Base-by-base conservation (phyloP, 2,797 vertebrate species). In the Benthosema pterotum region DNA sequence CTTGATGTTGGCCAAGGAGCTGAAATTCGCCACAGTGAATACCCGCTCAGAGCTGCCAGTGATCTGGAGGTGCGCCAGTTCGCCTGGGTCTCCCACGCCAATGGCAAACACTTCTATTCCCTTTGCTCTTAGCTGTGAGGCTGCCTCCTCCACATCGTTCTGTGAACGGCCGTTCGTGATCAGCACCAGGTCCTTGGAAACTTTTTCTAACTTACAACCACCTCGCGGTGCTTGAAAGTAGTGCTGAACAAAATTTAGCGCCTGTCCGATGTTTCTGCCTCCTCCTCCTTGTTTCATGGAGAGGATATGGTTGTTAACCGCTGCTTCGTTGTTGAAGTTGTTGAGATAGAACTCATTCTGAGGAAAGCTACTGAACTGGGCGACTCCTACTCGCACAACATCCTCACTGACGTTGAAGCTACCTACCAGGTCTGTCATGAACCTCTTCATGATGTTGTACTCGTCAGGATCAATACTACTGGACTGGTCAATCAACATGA, bases 401-500 rank as follows among this genome's bases (percentile, higher is more conserved):
- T 91, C 74, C 22, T 80, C 0, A 22, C 79, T 56, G 42, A 94
- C 81, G 3, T 72, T 72, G 54, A 95, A 94, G 13, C 64, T 85
- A 25, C 75, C 75, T 14, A 93, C 73, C 4, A 95, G 53, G 0
- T 78, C 75, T 14, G 70, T 74, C 54, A 93, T 85, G 63, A 96
- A 96, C 0, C 22, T 68, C 75, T 94, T 94, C 87, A 94, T 93
- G 49, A 55, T 63, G n/a, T 1, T 12, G 75, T 95, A 96, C 53
- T 94, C 80, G 0, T 0, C 0, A 0, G 1, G 0, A 0, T 0
- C 0, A 52, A 95, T 94, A 71, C 92, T 95, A 60, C 66, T 65
- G 0, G 94, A 96, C 49, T 93, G 87, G 18, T 96, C 94, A 0
- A 94, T 56, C 17, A 96, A 79, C 85, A 96, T 91, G 47, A 96